Evolutionary conservation across 2,888 invertebrate species (phyloP).

Genomic region (Melanchra persicariae): DNA sequence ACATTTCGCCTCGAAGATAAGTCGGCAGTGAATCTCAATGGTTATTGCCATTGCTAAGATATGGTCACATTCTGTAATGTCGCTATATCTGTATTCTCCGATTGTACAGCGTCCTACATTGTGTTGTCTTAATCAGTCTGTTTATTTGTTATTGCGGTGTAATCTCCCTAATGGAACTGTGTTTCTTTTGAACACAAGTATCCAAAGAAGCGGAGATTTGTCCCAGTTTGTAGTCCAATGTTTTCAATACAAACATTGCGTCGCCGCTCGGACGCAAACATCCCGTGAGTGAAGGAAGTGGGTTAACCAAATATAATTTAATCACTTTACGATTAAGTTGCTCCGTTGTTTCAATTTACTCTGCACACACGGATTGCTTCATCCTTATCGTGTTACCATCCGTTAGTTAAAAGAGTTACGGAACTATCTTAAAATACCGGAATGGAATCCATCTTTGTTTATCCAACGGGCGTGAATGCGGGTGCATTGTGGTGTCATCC

Average conservation of each 20-base stretch:
- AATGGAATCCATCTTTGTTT: conserved; percentile 74
- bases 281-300: conserved; percentile 81
- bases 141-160: conserved; percentile 53
- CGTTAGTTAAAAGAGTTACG: conserved; percentile 60
- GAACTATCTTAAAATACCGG: conserved; percentile 67
- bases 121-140: conserved; percentile 49
- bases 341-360: conserved; percentile 67
- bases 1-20: conserved; percentile 56
- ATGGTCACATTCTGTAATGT: conserved; percentile 17
- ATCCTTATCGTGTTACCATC: conserved; percentile 61
- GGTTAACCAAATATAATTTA: conserved; percentile 82
- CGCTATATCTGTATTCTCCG: conserved; percentile 3
- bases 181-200: conserved; percentile 73
- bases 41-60: conserved; percentile 41
- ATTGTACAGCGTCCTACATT: conserved; percentile 17
- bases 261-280: conserved; percentile 81
- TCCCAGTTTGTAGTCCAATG: conserved; percentile 77
- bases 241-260: conserved; percentile 85
- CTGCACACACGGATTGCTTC: conserved; percentile 58
- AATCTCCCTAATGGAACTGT: conserved; percentile 76
- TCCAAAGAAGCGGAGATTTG: conserved; percentile 73
- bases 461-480: conserved; percentile 79
- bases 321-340: conserved; percentile 75
- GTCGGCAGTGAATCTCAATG: conserved; percentile 41
- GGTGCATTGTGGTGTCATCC: conserved; percentile 82